Base-by-base conservation (phyloP, 2,888 invertebrate genomes). In the Vesta saturnalis region DNA sequence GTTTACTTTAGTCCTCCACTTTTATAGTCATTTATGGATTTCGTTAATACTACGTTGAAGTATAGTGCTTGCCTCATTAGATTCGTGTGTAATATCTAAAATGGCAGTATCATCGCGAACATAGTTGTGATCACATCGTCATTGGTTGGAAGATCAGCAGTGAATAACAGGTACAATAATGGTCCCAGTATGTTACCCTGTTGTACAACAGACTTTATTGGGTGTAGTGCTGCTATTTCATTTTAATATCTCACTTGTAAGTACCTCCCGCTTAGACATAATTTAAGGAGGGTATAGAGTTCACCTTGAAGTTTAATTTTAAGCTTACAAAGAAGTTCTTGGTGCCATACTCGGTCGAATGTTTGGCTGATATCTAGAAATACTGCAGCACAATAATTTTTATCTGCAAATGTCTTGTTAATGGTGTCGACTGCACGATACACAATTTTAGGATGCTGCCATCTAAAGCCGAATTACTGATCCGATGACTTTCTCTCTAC, bases 301-400 rank as follows among this genome's bases (percentile, higher is more conserved):
- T 60, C 22, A 15, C 23, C 15, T 60, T 47, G 60, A 49, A 60
- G 56, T n/a, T n/a, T n/a, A n/a, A n/a, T 60, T 60, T 16, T 60
- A 23, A 60, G 49, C 46, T 60, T 60, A 19, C 23, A 60, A n/a
- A n/a, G n/a, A 6, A 49, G 23, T 43, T 14, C 3, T 14, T 43
- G 43, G 43, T 43, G 43, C 12, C 3, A 43, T 43, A 43, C 43
- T n/a, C n/a, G n/a, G n/a, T 2, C 43, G 12, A 43, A 43, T 5
- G 43, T 12, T 43, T 43, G 43, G 12, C 43, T 10, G 12, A 58
- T 39, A 43, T 58, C 19, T 10, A 43, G 16, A 10, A 58, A 58
- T 30, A 56, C 30, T 30, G 30, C 23, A n/a, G 1, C 30, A 14
- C 30, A 56, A 16, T 23, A 54, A 19, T 55, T 22, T 55, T 55